phyloP scores from a whole-genome alignment of 2,113 vertebrate species.

The Indri indri region DNA sequence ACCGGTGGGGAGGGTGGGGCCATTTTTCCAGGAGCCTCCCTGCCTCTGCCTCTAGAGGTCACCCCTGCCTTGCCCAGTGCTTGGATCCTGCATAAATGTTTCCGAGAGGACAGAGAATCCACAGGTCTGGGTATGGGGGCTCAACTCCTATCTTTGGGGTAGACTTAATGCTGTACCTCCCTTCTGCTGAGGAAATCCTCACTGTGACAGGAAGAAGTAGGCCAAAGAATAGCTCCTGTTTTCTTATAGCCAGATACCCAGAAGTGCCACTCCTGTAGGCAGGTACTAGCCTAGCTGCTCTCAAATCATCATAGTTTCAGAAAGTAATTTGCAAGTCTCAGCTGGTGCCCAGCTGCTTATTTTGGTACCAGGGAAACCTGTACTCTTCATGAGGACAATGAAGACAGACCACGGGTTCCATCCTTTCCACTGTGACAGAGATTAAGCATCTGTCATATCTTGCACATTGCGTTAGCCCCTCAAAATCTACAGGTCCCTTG shows the following conservation, averaged over 20 bases:
- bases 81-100: not conserved
- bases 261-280: not conserved
- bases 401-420: not conserved
- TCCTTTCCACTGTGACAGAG: not conserved
- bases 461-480: not conserved
- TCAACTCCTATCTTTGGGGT: not conserved
- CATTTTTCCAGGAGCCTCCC: not conserved
- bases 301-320: not conserved
- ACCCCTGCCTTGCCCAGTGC: not conserved
- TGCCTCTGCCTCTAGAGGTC: constrained; percentile 20
- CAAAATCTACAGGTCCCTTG: not conserved
- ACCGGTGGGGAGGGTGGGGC: not conserved
- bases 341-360: not conserved
- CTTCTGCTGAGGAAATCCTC: not conserved
- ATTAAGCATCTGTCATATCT: not conserved
- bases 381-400: not conserved
- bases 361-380: not conserved
- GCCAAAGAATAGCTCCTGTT: not conserved
- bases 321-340: not conserved
- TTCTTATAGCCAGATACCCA: not conserved
- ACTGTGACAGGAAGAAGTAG: not conserved
- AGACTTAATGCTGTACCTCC: not conserved
- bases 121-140: not conserved
- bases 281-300: not conserved
- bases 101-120: not conserved